Evolutionary conservation across 1,140 invertebrate species (phyloP).

Genomic region (Ips nitidus): DNA sequence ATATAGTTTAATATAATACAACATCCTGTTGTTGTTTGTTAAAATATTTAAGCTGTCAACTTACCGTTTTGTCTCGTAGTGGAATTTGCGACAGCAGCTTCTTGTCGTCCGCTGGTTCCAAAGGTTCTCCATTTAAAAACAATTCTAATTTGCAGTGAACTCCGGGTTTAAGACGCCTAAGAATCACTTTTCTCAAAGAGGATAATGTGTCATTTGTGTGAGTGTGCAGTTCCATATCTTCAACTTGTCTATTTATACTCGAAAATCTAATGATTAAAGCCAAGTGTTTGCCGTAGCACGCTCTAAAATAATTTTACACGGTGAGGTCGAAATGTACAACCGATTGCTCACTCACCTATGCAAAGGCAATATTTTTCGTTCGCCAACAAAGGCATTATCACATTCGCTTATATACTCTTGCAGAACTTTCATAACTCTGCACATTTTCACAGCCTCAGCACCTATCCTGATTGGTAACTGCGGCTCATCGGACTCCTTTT

Average conservation of each 20-base stretch:
- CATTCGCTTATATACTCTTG: conserved; percentile 96
- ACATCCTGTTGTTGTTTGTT: too few species aligned
- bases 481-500: conserved; percentile 48
- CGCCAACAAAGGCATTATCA: conserved; percentile 88
- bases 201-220: conserved; percentile 93
- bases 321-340: conserved; percentile 1
- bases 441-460: conserved; percentile 86
- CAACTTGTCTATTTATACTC: conserved; percentile 84
- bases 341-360: conserved; percentile 52
- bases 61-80: conserved; percentile 87
- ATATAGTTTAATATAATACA: too few species aligned
- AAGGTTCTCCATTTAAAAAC: conserved; percentile 83
- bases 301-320: conserved; percentile 54
- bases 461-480: conserved; percentile 57
- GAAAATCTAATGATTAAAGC: conserved; percentile 84
- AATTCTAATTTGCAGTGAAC: conserved; percentile 85
- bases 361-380: conserved; percentile 85
- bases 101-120: conserved; percentile 85
- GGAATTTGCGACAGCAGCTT: conserved; percentile 86
- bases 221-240: conserved; percentile 90
- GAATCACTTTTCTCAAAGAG: conserved; percentile 74
- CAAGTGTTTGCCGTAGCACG: conserved; percentile 88
- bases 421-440: conserved; percentile 90
- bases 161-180: conserved; percentile 73
- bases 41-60: not conserved